phyloP scores from a whole-genome alignment of 2,888 invertebrate genomes.

The Leuctra nigra region DNA sequence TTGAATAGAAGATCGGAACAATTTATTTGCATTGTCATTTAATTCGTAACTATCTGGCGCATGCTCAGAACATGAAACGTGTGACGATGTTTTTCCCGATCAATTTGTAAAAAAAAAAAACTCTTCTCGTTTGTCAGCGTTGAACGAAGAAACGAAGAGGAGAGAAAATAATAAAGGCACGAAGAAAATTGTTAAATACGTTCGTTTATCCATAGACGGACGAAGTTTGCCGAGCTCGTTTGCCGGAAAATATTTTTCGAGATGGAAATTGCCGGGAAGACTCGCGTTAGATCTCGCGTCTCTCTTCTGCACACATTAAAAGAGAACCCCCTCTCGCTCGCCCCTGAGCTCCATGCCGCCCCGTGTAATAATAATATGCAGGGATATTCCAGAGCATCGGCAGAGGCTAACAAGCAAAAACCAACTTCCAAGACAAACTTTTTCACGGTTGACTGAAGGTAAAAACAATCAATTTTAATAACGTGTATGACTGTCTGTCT shows the following conservation, averaged over 20 bases:
- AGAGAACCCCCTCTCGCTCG: background rate
- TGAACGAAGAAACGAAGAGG: no score
- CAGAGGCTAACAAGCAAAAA: background rate
- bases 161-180: no score
- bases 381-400: background rate
- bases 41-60: no score
- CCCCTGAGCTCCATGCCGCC: no score
- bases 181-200: background rate
- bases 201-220: background rate
- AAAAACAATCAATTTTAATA: conserved; percentile 27
- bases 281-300: background rate
- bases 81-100: background rate
- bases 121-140: background rate
- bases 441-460: conserved; percentile 18
- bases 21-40: no score
- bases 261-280: background rate
- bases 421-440: background rate
- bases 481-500: no score
- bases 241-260: conserved; percentile 6
- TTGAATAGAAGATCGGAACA: no score
- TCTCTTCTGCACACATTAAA: background rate
- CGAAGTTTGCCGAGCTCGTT: background rate
- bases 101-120: background rate
- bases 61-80: background rate
- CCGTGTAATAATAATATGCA: no score